Conservation (phyloP, 2,888 invertebrate species). For the Scaptomyza flava region DNA sequence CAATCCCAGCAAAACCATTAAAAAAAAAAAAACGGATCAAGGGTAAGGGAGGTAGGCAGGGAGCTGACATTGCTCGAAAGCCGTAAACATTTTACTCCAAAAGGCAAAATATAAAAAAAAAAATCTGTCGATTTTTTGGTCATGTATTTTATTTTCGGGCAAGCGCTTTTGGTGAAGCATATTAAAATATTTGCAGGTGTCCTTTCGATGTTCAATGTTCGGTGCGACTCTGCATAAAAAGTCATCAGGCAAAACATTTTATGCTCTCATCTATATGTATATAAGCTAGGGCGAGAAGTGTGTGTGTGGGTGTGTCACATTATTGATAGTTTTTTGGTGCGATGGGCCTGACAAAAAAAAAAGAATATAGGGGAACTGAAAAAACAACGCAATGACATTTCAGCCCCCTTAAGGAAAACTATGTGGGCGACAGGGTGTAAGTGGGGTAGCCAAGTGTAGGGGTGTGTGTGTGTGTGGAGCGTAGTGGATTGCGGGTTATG, state of each 20-base stretch:
- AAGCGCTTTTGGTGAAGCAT: constrained; percentile 61
- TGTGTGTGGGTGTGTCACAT: constrained; percentile 59
- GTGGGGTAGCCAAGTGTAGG: neutral
- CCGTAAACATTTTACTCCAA: constrained; percentile 20
- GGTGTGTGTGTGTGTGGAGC: neutral
- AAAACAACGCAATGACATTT: constrained; percentile 60
- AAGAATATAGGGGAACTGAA: neutral
- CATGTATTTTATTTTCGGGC: constrained; percentile 10
- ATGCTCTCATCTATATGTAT: constrained; percentile 39
- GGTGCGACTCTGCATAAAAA: constrained; percentile 66
- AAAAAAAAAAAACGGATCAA: constrained; percentile 48
- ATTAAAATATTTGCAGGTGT: constrained; percentile 76
- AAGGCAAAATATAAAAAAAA: neutral
- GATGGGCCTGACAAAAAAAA: constrained; percentile 58
- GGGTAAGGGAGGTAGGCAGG: neutral
- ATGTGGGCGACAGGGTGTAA: neutral
- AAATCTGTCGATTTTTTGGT: neutral
- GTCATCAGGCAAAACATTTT: constrained; percentile 78
- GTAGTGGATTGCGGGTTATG: constrained; percentile 22
- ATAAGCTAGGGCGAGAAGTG: constrained; percentile 11
- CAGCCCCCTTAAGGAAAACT: neutral
- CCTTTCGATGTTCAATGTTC: constrained; percentile 23
- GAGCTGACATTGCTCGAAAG: constrained; percentile 5
- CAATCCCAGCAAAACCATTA: constrained; percentile 44
- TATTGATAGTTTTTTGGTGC: constrained; percentile 72